phyloP scores from a whole-genome alignment of 2,113 vertebrate species.

The Alligator mississippiensis region DNA sequence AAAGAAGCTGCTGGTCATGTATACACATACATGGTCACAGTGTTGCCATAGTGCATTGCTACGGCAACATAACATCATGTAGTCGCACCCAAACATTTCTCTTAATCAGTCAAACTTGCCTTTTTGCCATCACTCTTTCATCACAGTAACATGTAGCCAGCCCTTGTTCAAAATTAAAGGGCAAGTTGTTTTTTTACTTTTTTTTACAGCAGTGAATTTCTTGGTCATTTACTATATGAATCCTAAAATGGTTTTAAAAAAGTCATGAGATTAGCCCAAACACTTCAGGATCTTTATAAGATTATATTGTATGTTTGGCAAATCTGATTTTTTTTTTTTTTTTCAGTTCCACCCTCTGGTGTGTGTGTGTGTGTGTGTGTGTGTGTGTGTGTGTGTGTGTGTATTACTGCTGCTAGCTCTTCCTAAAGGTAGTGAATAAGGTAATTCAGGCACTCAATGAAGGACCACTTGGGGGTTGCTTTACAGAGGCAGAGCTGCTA shows the following conservation, averaged over 20 bases:
- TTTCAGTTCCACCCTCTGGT: neutral
- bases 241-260: neutral
- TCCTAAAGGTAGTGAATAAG: neutral
- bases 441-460: neutral
- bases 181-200: too few relatives aligned
- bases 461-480: neutral
- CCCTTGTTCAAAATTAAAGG: neutral
- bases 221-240: too few relatives aligned
- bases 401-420: neutral
- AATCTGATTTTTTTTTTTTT: neutral
- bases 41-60: too few relatives aligned
- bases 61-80: too few relatives aligned
- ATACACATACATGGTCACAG: too few relatives aligned
- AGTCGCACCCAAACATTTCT: neutral
- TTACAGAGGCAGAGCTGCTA: neutral
- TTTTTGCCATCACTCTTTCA: too few relatives aligned
- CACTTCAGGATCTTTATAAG: neutral
- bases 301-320: neutral
- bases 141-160: neutral
- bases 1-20: too few relatives aligned
- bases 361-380: neutral
- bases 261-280: neutral
- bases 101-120: neutral
- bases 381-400: neutral
- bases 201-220: too few relatives aligned